Evolutionary conservation across 2,113 vertebrate species (phyloP), one percentile per base, ranked within the genome.

Genomic region (Malaclemys terrapin): DNA sequence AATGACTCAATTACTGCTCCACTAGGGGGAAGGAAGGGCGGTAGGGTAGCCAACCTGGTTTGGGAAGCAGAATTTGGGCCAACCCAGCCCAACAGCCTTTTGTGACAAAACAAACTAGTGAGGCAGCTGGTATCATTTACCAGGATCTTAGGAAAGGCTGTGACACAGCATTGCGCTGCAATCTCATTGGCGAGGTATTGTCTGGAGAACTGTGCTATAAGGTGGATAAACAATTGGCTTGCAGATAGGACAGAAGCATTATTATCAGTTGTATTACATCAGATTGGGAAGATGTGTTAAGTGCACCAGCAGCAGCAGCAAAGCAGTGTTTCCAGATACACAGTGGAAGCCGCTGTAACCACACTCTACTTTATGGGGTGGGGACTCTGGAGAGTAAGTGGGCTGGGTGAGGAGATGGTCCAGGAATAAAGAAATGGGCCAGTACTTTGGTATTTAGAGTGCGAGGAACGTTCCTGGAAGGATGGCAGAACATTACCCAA

Each of bases 201-300:
- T 13, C 83, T 54, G n/a, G 56, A 75, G 47, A 84, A 49, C 10
- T 78, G 3, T 27, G 12, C 3, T 82, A 54, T 13, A 22, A 10
- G 69, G 54, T 16, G 31, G 57, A 82, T 11, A 42, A 93, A 49
- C 4, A 25, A 17, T 31, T 52, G 0, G 9, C 56, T 78, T 5
- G 69, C 50, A 10, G 54, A 16, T 16, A 87, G 65, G 75, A 42
- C 38, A 1, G 0, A 27, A 45, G 57, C 69, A 3, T 49, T 17
- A 4, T 59, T 57, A 35, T 1, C 1, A 9, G 38, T 45, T 62
- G 57, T 3, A 49, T 53, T 22, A 42, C 12, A 78, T 56, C 89
- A 79, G 76, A 31, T 69, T n/a, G n/a, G 27, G 11, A 42, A 52
- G 69, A 20, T 0, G 0, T 0, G 1, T 42, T 0, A 10, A 57